phyloP scores from a whole-genome alignment of 2,113 vertebrate genomes.

The Leucopternis melanops region DNA sequence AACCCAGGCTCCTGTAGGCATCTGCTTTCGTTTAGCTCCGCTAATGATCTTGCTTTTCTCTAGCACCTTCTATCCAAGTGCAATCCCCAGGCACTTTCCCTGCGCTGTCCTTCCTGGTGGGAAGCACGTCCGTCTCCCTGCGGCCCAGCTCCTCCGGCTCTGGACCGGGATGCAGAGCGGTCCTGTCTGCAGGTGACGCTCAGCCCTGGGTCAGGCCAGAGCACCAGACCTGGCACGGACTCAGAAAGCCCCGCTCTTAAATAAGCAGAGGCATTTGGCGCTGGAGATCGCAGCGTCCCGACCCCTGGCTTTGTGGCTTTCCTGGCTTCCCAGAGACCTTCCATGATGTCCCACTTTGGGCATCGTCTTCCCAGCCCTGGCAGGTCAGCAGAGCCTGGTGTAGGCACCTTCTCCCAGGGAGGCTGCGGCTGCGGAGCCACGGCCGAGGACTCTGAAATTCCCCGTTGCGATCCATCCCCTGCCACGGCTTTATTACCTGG shows the following conservation, averaged over 20 bases:
- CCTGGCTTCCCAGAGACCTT: background rate
- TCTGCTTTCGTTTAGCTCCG: conserved; percentile 1
- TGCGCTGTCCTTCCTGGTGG: background rate
- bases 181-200: background rate
- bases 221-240: background rate
- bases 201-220: background rate
- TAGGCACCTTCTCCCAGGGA: background rate
- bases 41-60: background rate
- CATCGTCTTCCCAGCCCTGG: background rate
- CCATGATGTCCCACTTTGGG: background rate
- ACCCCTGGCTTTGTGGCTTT: background rate
- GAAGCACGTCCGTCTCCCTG: background rate
- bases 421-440: background rate
- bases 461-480: background rate
- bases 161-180: background rate
- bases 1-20: background rate
- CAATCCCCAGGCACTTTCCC: background rate
- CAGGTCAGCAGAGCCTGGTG: background rate
- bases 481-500: background rate
- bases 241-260: background rate
- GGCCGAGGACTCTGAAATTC: background rate
- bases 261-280: background rate
- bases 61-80: background rate
- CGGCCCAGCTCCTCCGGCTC: background rate
- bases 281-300: accelerated